Percentiles rank a stretch among this genome's conserved stretches.
Conservation (phyloP, 2,797 vertebrate species). For the Chelon labrosus region DNA sequence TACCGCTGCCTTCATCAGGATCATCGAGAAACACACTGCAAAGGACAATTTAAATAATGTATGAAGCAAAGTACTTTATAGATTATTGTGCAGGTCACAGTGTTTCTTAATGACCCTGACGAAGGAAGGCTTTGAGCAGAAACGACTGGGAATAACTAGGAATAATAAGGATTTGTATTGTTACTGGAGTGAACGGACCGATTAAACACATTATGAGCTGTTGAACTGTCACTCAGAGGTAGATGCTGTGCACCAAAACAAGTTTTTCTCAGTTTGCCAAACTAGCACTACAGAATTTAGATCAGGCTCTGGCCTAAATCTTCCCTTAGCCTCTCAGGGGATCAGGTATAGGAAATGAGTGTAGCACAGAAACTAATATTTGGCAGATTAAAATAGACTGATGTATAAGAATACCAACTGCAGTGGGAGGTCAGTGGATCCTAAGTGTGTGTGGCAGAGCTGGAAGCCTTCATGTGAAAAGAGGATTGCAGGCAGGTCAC, state of each 20-base stretch:
- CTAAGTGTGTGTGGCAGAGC: conserved; percentile 9
- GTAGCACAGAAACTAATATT: conserved; percentile 45
- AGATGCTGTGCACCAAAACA: conserved; percentile 46
- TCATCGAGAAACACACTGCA: too few relatives aligned
- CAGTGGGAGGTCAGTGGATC: conserved; percentile 35
- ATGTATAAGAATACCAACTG: conserved; percentile 37
- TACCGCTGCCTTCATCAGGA: too few relatives aligned
- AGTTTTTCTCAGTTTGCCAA: conserved; percentile 39
- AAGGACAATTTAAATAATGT: too few relatives aligned
- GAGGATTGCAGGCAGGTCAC: conserved; percentile 50
- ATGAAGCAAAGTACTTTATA: too few relatives aligned
- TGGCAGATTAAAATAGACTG: conserved; percentile 57
- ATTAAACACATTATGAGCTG: neutral
- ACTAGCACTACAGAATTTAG: conserved; percentile 62
- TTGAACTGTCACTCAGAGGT: neutral
- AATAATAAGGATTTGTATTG: neutral
- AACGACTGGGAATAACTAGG: too few relatives aligned
- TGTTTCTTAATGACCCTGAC: too few relatives aligned
- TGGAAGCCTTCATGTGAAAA: conserved; percentile 22
- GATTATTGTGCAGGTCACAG: too few relatives aligned
- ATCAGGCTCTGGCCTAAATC: conserved; percentile 74
- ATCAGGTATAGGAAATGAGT: conserved; percentile 56
- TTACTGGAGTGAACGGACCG: neutral
- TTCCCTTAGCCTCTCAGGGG: conserved; percentile 53
- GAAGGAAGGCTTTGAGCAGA: too few relatives aligned